Conservation (phyloP, 2,797 vertebrate species). For the Peromyscus eremicus region DNA sequence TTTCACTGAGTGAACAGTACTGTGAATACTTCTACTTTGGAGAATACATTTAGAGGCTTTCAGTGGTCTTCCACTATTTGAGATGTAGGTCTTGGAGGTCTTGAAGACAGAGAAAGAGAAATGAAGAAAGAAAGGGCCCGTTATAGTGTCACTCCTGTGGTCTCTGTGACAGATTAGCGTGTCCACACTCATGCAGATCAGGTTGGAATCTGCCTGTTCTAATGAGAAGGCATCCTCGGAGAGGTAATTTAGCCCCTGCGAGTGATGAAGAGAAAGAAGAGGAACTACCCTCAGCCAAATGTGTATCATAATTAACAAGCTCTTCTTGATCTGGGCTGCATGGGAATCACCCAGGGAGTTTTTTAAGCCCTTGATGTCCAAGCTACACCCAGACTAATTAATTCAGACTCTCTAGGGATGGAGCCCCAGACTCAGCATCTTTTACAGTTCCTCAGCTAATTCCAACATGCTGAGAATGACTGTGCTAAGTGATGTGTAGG, state of each 20-base stretch:
- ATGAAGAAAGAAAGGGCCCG: not conserved
- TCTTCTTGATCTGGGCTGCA: not conserved
- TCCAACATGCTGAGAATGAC: not conserved
- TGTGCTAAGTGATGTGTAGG: not conserved
- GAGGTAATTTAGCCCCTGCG: constrained; percentile 24
- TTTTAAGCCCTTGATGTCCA: constrained; percentile 23
- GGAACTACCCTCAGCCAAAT: not conserved
- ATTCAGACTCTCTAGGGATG: not conserved
- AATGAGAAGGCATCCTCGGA: constrained; percentile 26
- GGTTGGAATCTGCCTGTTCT: constrained; percentile 3
- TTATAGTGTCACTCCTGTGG: not conserved
- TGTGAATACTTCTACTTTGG: constrained; percentile 12
- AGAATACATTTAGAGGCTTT: constrained; percentile 4
- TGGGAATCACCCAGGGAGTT: not conserved
- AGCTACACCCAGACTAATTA: constrained; percentile 25
- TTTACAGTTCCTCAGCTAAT: not conserved
- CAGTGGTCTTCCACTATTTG: not conserved
- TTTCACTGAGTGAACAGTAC: constrained; percentile 3
- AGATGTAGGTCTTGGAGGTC: not conserved
- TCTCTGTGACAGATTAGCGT: not conserved
- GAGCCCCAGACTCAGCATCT: not conserved
- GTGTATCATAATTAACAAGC: not conserved
- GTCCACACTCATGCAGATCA: not conserved
- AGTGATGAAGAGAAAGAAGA: constrained; percentile 50
- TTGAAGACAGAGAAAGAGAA: not conserved